Evolutionary conservation across 2,888 invertebrate species (phyloP).

Genomic region (Tetheella fluctuosa): DNA sequence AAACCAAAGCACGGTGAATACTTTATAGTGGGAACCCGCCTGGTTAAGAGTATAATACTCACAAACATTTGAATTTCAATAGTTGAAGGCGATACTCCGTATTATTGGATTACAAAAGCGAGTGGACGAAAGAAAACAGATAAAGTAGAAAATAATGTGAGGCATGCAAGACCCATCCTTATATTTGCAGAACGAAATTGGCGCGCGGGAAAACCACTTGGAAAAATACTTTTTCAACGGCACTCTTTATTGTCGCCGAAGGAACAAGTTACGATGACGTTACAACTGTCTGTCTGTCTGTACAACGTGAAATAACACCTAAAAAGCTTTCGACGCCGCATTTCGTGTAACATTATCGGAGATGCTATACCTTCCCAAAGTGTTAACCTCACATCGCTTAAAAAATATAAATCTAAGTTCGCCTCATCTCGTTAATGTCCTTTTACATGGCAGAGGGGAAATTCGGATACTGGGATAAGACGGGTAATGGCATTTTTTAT

Average conservation of each 20-base stretch:
- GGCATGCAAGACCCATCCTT: conserved; percentile 13
- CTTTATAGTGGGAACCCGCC: too few relatives aligned
- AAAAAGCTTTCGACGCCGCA: conserved; percentile 7
- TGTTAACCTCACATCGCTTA: conserved; percentile 3
- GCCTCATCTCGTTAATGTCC: conserved; percentile 7
- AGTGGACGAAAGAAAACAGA: conserved; percentile 8
- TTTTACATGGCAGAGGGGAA: conserved; percentile 4
- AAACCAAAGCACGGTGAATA: too few relatives aligned
- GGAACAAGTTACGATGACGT: conserved; percentile 26
- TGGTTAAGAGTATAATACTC: too few relatives aligned
- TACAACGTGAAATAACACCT: neutral
- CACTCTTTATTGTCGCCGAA: conserved; percentile 27
- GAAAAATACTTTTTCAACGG: conserved; percentile 29
- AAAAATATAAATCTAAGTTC: conserved; percentile 8
- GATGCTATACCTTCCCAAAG: neutral
- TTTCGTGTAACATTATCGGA: neutral
- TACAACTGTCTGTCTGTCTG: conserved; percentile 11
- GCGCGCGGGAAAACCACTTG: conserved; percentile 25
- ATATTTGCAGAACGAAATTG: conserved; percentile 27
- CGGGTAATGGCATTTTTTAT: conserved; percentile 7
- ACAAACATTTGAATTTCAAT: conserved; percentile 4
- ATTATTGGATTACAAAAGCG: conserved; percentile 8
- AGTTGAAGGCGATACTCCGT: conserved; percentile 3
- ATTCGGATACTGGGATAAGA: conserved; percentile 2
- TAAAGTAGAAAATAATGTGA: neutral